Evolutionary conservation across 2,113 vertebrate species (phyloP).

Genomic region (Muntiacus muntjak): DNA sequence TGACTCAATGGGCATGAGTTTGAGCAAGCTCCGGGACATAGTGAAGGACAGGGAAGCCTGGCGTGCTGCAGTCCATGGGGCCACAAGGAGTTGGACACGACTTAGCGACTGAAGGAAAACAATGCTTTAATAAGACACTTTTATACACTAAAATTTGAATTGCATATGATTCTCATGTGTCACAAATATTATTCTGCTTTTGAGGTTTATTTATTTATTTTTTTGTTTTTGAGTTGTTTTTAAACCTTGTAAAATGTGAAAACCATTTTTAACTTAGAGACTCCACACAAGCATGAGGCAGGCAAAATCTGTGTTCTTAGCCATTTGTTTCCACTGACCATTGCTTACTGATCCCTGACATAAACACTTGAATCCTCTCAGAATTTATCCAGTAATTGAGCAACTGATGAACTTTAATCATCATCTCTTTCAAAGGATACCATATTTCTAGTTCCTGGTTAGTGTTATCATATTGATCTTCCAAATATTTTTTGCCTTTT

Average conservation of each 20-base stretch:
- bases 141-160: neutral
- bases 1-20: neutral
- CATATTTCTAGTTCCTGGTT: neutral
- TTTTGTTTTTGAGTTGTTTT: neutral
- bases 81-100: neutral
- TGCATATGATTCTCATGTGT: neutral
- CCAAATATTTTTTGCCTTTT: neutral
- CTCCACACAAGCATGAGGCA: neutral
- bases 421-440: neutral
- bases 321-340: neutral
- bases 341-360: neutral
- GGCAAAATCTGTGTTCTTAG: neutral
- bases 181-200: neutral
- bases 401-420: neutral
- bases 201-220: neutral
- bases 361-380: neutral
- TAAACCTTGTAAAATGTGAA: neutral
- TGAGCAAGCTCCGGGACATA: neutral
- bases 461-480: neutral
- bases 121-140: neutral
- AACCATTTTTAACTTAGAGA: neutral
- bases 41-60: neutral
- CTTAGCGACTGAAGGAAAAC: neutral
- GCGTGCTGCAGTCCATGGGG: neutral
- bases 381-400: neutral